Base-by-base conservation (phyloP, 2,888 invertebrate genomes). In the Drosophila maculinotata region DNA sequence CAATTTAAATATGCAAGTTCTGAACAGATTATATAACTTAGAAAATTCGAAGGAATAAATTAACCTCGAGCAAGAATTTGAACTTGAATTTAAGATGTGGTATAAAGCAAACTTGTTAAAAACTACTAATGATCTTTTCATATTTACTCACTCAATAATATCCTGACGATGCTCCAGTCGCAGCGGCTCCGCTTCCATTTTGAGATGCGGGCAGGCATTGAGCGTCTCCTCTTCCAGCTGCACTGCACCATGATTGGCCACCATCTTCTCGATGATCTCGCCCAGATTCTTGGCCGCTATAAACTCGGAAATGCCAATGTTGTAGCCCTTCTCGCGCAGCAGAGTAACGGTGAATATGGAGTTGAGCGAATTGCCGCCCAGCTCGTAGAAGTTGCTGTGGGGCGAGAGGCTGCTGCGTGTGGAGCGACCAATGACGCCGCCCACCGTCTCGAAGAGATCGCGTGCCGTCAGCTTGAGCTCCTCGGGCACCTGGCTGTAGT, bases 361-460 rank as follows among this genome's bases (percentile, higher is more conserved):
- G 89, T 97, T 97, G 15, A 97, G 92, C 0, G 97, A 97, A 88
- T 97, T 97, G 9, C 97, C 97, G 1, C 97, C 97, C 35, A 97
- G 92, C 78, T 96, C 95, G 89, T 95, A 97, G 90, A 97, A 97
- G 76, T 96, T 96, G 0, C 95, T 94, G 14, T 94, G 92, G 0
- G 94, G 87, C 0, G 94, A 93, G 6, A 97, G 91, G 0, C 93
- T 93, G 1, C 93, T 93, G 5, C 96, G 92, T 0, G 93, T 92
- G 0, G 95, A 93, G 41, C 94, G 92, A 0, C 95, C 95, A 15
- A 96, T 93, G 0, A 96, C 95, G 1, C 94, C 93, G 0, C 95
- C 95, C 0, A 97, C 94, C 0, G 95, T 96, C 85, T 95, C 94
- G 80, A 97, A 95, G 0, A 97, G 92, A 14, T 94, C 93, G 72